A percentile compares a stretch with the other conserved stretches of the same genome.
Evolutionary conservation across 2,113 vertebrate species (phyloP).

Genomic region (mouse (Mus musculus)): GRCm39 chr13:54585001-54585500

Average conservation of each 20-base stretch:
- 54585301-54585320: background rate
- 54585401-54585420: background rate
- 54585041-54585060: background rate
- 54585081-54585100: slow-evolving; percentile 10
- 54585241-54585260: background rate
- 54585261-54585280: background rate
- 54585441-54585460: background rate
- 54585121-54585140: background rate
- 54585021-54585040: background rate
- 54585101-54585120: background rate
- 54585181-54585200: background rate
- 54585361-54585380: background rate
- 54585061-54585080: slow-evolving; percentile 16
- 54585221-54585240: slow-evolving; percentile 3
- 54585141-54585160: background rate
- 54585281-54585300: background rate
- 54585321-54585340: background rate
- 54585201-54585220: background rate
- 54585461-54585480: background rate
- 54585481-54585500: background rate
- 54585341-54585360: background rate
- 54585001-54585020: slow-evolving; percentile 6
- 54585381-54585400: background rate
- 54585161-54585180: background rate
- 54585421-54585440: background rate